Base-by-base conservation (phyloP, 1,140 invertebrate genomes). In the Protaetia brevitarsis region DNA sequence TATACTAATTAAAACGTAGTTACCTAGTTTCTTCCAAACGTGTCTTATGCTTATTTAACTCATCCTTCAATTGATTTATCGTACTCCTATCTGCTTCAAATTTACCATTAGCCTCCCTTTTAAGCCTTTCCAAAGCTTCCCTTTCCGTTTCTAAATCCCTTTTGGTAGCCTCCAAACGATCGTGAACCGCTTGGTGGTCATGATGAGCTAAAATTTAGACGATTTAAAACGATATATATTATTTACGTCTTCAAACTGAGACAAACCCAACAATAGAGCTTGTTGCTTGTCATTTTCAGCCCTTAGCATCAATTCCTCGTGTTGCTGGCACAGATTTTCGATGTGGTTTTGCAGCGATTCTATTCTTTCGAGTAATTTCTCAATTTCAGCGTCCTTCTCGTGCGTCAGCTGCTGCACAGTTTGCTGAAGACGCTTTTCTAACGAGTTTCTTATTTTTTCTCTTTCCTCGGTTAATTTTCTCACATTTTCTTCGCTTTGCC, bases 241-340 rank as follows among this genome's bases (percentile, higher is more conserved):
- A 4, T 58, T 51, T 19, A 36, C 21, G 21, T 34, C 13, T 19
- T 34, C 10, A 59, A 27, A 13, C 3, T 2, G 7, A 11, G 23
- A 23, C 1, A 59, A 31, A 91, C 89, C 89, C 72, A 94, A 87
- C 3, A 94, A 76, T 41, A 94, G 79, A n/a, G 90, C 89, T 77
- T 94, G 91, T 69, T 94, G 92, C 72, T 94, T 94, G 71, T 94
- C 92, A 76, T 93, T 94, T 79, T 94, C 92, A 2, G 91, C 91
- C 26, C 92, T 79, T 2, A 93, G 77, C 71, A 94, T 82, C 0
- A 89, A 86, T 78, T 94, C 92, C 72, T 94, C 91, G 70, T 94
- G 91, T 72, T 94, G 91, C 72, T 93, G 86, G 69, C 88, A 87
- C 0, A 93, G 72, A 75, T 86, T 91, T 71, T 94, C 91, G 8